Percentiles rank a stretch among this genome's conserved stretches.
Conservation (phyloP, 2,888 invertebrate species). For the Meta bourneti region DNA sequence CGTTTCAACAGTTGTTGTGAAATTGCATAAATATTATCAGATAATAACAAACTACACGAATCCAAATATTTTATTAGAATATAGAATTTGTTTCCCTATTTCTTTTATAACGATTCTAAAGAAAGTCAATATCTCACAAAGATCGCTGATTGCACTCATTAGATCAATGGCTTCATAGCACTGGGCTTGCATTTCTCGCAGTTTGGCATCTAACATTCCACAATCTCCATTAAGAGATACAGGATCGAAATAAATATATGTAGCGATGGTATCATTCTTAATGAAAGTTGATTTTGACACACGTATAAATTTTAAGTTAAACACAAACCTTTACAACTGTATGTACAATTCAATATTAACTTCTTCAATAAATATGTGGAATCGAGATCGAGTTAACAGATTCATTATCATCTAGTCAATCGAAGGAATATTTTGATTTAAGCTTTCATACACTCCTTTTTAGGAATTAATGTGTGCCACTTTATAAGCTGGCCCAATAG, state of each 20-base stretch:
- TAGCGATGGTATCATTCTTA: constrained; percentile 48
- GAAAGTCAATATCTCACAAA: no score
- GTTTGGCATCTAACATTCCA: constrained; percentile 46
- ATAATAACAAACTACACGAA: no score
- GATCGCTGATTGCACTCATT: no score
- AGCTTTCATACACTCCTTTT: neutral
- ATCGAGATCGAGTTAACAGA: no score
- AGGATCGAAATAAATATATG: constrained; percentile 50
- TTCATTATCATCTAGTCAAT: neutral
- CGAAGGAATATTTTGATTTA: neutral
- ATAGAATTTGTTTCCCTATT: no score
- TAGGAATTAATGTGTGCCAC: constrained; percentile 5
- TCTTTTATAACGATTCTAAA: no score
- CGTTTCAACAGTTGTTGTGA: no score
- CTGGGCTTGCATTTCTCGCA: no score
- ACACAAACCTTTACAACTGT: neutral
- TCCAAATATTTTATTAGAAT: no score
- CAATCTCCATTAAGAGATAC: constrained; percentile 50
- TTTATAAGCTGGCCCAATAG: no score
- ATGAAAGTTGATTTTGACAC: neutral
- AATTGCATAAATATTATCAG: no score
- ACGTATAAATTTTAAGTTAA: neutral
- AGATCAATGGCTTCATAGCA: no score
- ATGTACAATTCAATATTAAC: neutral
- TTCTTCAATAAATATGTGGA: neutral